Evolutionary conservation across 2,113 vertebrate species (phyloP), one percentile per base, ranked within the genome.

Genomic region (Tringa solitaria): DNA sequence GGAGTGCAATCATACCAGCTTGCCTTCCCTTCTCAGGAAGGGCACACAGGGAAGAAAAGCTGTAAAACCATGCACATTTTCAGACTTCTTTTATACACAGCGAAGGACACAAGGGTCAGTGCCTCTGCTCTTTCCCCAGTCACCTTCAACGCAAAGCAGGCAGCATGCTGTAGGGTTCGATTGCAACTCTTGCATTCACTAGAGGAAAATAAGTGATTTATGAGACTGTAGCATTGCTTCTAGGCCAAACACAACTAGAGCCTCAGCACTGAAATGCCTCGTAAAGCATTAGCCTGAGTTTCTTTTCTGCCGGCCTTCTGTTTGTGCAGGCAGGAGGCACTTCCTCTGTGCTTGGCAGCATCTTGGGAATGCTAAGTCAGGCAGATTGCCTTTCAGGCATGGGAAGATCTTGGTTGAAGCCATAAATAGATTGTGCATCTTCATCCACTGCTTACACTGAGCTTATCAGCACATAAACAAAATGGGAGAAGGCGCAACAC

Each of bases 291-390:
- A 93, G 93, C 74, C 77, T 61, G 37, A 32, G 76, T 94, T 86
- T 56, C 60, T 63, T 92, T 75, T 45, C 87, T 89, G 88, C 60
- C 0, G 90, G 56, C 88, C 84, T 57, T 30, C 68, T 96, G 84
- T 85, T 82, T 89, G 72, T 65, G 72, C 88, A 93, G 89, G 86
- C 93, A 79, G 74, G 46, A 95, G 90, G 90, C 46, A 26, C 90
- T 85, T 95, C 95, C 95, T 78, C 87, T 39, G 46, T 39, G 94
- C 84, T 96, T 96, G 96, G 94, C 96, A 97, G 90, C 85, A 43
- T 43, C 90, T 79, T 82, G 79, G 88, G 89, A 64, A 78, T 67
- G 95, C 67, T 53, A 69, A 96, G 92, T 33, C 78, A 54, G 92
- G 94, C 90, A 89, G 91, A 93, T 95, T 95, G 96, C 83, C 95